A percentile compares a stretch with the other conserved stretches of the same genome.
These are phyloP conservation scores for Harpegnathos saltator DNA, from an alignment of 1,140 invertebrate genomes.

Conservation along the genomic window DNA sequence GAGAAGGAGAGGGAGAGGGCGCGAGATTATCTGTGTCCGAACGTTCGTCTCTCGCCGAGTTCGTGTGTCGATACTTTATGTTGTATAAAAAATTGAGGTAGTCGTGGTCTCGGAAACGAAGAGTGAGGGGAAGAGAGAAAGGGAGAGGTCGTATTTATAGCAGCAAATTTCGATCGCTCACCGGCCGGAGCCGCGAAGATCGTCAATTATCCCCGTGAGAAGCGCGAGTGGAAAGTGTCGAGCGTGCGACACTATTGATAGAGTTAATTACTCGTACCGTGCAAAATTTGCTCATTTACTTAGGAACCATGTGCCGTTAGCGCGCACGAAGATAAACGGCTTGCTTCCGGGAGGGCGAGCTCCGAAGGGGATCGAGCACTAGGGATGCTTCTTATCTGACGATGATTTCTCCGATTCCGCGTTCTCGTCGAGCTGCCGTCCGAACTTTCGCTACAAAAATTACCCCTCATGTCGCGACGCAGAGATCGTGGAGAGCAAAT, in stretches of 20 bases:
- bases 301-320: conserved; percentile 45
- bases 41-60: neutral
- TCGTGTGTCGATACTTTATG: neutral
- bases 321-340: neutral
- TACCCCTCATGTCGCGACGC: neutral
- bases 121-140: no score
- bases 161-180: neutral
- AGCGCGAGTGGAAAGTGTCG: conserved; percentile 18
- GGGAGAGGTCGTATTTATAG: neutral
- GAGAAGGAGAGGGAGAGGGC: neutral
- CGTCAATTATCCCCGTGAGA: conserved; percentile 13
- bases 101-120: neutral
- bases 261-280: conserved; percentile 23
- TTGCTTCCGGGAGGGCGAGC: conserved; percentile 19
- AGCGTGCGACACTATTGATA: conserved; percentile 1
- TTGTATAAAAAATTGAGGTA: conserved; percentile 42
- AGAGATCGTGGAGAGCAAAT: neutral
- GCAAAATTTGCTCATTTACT: conserved; percentile 55
- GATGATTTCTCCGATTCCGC: no score
- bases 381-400: neutral
- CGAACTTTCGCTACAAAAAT: neutral
- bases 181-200: no score
- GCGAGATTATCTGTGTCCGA: neutral
- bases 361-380: neutral
- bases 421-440: neutral